Conservation (phyloP, 2,113 vertebrate species). For the Phylloscopus trochilus region DNA sequence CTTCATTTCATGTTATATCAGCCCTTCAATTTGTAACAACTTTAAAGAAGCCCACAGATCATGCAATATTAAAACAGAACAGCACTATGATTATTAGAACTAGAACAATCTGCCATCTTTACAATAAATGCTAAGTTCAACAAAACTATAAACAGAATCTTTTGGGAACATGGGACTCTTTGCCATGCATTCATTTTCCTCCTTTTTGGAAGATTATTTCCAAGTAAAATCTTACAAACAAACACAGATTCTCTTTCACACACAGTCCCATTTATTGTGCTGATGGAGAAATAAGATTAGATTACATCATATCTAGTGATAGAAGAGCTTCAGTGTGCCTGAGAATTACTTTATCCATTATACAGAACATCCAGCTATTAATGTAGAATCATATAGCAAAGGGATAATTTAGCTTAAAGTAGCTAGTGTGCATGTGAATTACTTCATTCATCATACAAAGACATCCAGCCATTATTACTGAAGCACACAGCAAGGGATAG, state of each 20-base stretch:
- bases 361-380: not conserved
- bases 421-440: not conserved
- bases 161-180: not conserved
- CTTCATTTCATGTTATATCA: conserved; percentile 79
- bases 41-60: conserved; percentile 66
- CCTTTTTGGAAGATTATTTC: conserved; percentile 10
- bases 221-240: conserved; percentile 9
- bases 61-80: conserved; percentile 69
- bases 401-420: not conserved
- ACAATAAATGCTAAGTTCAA: conserved; percentile 22
- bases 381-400: not conserved
- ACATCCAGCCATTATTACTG: not conserved
- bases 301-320: not conserved
- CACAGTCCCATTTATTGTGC: not conserved
- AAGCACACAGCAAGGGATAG: not conserved
- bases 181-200: not conserved
- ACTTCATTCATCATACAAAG: not conserved
- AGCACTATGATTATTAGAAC: conserved; percentile 46
- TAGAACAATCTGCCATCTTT: conserved; percentile 55
- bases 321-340: not conserved
- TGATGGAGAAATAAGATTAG: conserved; percentile 24
- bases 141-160: conserved; percentile 8
- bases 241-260: not conserved
- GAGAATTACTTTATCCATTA: not conserved
- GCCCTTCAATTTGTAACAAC: conserved; percentile 70